These are phyloP conservation scores for Champsocephalus esox DNA, from an alignment of 2,797 vertebrate species.

Conservation along the genomic window DNA sequence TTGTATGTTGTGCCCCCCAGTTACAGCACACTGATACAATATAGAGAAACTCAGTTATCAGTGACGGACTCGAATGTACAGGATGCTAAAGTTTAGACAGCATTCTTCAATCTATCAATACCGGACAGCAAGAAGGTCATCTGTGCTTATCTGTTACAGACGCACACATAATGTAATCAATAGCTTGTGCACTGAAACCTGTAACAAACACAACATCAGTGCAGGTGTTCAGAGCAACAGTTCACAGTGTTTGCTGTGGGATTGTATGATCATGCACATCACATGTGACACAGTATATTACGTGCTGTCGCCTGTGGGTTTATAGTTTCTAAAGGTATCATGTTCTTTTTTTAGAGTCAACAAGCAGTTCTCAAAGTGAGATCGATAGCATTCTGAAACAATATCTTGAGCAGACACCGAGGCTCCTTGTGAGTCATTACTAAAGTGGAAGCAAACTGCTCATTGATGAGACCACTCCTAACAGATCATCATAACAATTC, in stretches of 20 bases:
- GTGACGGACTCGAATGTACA: conserved; percentile 1
- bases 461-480: neutral
- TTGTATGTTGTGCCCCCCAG: conserved; percentile 7
- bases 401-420: neutral
- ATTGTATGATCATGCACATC: conserved; percentile 4
- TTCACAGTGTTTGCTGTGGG: neutral
- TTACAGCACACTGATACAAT: neutral
- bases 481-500: neutral
- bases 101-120: conserved; percentile 42
- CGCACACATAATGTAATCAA: conserved; percentile 40
- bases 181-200: conserved; percentile 41
- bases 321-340: neutral
- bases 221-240: neutral
- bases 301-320: neutral
- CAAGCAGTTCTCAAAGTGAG: neutral
- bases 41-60: conserved; percentile 15
- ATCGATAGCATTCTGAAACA: neutral
- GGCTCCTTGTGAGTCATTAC: neutral
- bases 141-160: conserved; percentile 31
- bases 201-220: neutral
- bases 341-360: neutral
- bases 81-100: conserved; percentile 31
- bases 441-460: no score
- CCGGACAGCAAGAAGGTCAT: conserved; percentile 38
- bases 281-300: conserved; percentile 18